A percentile compares a stretch with the other conserved stretches of the same genome.
phyloP scores from a whole-genome alignment of 2,113 vertebrate species.

The Bostrychus sinensis region DNA sequence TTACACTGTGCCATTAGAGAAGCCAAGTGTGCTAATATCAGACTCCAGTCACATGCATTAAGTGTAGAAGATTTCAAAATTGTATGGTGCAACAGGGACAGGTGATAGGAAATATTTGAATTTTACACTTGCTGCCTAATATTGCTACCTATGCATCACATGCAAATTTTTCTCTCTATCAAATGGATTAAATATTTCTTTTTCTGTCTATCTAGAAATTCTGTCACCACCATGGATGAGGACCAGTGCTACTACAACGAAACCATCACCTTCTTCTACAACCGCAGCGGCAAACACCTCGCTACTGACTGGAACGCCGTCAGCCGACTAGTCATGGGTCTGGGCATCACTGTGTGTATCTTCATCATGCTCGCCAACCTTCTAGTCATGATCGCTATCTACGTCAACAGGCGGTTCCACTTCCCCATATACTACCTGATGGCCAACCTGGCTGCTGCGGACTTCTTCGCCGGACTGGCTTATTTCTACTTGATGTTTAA shows the following conservation, averaged over 20 bases:
- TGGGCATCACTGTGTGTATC: conserved; percentile 97
- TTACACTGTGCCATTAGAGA: too few species aligned
- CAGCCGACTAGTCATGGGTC: conserved; percentile 97
- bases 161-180: not conserved
- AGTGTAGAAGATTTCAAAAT: too few species aligned
- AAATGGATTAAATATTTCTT: not conserved
- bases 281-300: conserved; percentile 91
- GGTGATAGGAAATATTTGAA: too few species aligned
- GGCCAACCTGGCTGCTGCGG: conserved; percentile 97
- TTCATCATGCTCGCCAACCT: conserved; percentile 99
- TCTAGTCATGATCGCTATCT: conserved; percentile 98
- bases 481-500: conserved; percentile 99
- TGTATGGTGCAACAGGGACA: too few species aligned
- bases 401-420: conserved; percentile 97
- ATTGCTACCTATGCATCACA: too few species aligned
- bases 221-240: conserved; percentile 76
- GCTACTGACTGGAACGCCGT: conserved; percentile 95
- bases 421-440: conserved; percentile 99
- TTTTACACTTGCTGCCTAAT: too few species aligned
- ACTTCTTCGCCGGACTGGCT: conserved; percentile 98
- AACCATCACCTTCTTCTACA: conserved; percentile 98
- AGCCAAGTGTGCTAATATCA: too few species aligned
- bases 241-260: conserved; percentile 98
- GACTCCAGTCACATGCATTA: too few species aligned
- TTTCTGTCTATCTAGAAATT: conserved; percentile 54